Conservation (phyloP, 2,113 vertebrate species). For the Cephalopholis sonnerati region DNA sequence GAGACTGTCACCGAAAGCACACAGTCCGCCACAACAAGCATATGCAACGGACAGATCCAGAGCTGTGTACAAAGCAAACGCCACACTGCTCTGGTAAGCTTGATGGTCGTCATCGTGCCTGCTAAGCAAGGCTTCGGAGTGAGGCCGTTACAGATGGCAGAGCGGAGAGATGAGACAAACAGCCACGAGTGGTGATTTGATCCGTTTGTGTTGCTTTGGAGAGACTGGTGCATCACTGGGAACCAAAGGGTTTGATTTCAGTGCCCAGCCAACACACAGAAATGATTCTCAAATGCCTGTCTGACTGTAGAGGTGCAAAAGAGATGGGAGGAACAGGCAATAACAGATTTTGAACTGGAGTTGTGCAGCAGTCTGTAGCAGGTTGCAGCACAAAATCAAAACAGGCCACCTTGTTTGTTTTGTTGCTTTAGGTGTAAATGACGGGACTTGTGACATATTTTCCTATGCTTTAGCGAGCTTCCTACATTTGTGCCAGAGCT, state of each 20-base stretch:
- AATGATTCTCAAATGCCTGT: slow-evolving; percentile 53
- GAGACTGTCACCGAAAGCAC: slow-evolving; percentile 48
- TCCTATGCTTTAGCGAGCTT: slow-evolving; percentile 76
- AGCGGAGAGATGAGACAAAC: slow-evolving; percentile 37
- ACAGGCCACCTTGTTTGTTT: slow-evolving; percentile 26
- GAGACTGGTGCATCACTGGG: slow-evolving; percentile 18
- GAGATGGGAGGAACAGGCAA: slow-evolving; percentile 49
- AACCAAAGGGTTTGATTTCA: slow-evolving; percentile 38
- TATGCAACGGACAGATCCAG: slow-evolving; percentile 60
- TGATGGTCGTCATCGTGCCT: slow-evolving; percentile 27
- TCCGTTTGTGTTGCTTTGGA: slow-evolving; percentile 29
- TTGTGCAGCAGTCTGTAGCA: slow-evolving; percentile 51
- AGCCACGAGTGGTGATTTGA: slow-evolving; percentile 19
- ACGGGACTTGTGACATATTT: slow-evolving; percentile 71
- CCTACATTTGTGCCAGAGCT: slow-evolving; percentile 74
- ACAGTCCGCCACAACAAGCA: slow-evolving; percentile 39
- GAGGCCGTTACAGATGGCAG: slow-evolving; percentile 20
- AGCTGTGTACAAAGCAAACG: slow-evolving; percentile 52
- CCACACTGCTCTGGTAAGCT: slow-evolving; percentile 28
- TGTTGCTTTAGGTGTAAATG: slow-evolving; percentile 56
- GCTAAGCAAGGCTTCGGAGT: slow-evolving; percentile 38
- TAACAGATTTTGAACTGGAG: slow-evolving; percentile 49
- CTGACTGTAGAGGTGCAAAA: slow-evolving; percentile 42
- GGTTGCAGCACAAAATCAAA: slow-evolving; percentile 53
- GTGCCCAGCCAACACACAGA: slow-evolving; percentile 23